phyloP scores from a whole-genome alignment of 2,113 vertebrate genomes.

The Clarias magur region DNA sequence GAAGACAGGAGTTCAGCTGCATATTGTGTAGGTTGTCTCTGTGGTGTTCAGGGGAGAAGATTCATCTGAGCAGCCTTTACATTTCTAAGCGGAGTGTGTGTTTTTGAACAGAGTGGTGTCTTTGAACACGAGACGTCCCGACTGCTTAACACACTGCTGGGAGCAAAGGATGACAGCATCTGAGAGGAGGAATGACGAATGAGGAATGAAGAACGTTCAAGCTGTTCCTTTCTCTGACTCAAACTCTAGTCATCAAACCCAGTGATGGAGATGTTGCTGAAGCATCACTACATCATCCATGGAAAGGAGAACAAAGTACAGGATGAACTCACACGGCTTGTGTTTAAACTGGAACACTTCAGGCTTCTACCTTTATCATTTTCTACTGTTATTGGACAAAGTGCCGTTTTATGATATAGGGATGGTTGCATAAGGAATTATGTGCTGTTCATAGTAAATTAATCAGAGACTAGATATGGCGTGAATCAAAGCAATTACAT shows the following conservation, averaged over 20 bases:
- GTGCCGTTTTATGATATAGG: neutral
- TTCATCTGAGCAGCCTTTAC: neutral
- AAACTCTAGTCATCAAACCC: neutral
- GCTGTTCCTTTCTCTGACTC: slow-evolving; percentile 20
- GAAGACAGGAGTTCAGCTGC: neutral
- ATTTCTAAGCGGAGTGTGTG: neutral
- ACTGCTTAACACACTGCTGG: neutral
- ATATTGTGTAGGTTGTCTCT: neutral
- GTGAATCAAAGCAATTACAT: neutral
- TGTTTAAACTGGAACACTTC: neutral
- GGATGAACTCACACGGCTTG: neutral
- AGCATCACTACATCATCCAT: neutral
- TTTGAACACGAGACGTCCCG: neutral
- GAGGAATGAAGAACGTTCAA: neutral
- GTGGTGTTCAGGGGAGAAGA: neutral
- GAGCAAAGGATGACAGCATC: slow-evolving; percentile 9
- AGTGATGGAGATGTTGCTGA: neutral
- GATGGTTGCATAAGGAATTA: neutral
- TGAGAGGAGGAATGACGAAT: neutral
- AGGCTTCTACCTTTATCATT: neutral
- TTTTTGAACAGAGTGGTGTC: neutral
- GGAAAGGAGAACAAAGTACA: neutral
- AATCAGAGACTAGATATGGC: neutral
- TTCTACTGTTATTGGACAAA: neutral
- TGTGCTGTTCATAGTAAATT: neutral